phyloP scores from a whole-genome alignment of 2,113 vertebrate species.

The Tiliqua scincoides region DNA sequence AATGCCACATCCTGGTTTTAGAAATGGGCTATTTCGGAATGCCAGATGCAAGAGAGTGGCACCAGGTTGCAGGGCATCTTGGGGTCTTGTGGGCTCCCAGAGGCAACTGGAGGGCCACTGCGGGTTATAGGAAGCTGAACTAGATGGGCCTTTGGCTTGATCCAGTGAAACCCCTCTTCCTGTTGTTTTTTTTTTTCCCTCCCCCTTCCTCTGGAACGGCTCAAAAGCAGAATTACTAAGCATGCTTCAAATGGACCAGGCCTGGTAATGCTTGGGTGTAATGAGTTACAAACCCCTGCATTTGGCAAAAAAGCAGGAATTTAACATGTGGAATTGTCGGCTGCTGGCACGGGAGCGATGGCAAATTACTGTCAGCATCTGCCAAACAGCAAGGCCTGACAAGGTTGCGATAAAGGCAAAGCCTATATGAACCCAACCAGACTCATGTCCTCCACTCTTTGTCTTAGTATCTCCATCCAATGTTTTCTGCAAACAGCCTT shows the following conservation, averaged over 20 bases:
- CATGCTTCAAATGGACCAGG: slow-evolving; percentile 62
- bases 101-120: too few species aligned
- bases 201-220: slow-evolving; percentile 38
- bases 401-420: slow-evolving; percentile 58
- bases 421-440: slow-evolving; percentile 11
- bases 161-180: too few species aligned
- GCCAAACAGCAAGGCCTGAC: slow-evolving; percentile 57
- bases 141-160: too few species aligned
- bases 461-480: slow-evolving; percentile 29
- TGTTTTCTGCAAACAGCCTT: background rate
- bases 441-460: slow-evolving; percentile 4
- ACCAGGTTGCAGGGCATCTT: too few species aligned
- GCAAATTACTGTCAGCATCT: slow-evolving; percentile 63
- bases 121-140: too few species aligned
- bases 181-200: too few species aligned
- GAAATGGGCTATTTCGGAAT: too few species aligned
- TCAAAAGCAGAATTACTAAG: slow-evolving; percentile 64
- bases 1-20: too few species aligned
- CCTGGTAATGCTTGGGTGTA: slow-evolving; percentile 66
- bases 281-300: slow-evolving; percentile 71
- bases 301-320: slow-evolving; percentile 65
- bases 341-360: slow-evolving; percentile 53
- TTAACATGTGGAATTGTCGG: slow-evolving; percentile 27
- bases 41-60: too few species aligned
- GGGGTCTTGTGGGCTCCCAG: too few species aligned